phyloP scores from a whole-genome alignment of 2,113 vertebrate genomes.

The Fregetta grallaria region DNA sequence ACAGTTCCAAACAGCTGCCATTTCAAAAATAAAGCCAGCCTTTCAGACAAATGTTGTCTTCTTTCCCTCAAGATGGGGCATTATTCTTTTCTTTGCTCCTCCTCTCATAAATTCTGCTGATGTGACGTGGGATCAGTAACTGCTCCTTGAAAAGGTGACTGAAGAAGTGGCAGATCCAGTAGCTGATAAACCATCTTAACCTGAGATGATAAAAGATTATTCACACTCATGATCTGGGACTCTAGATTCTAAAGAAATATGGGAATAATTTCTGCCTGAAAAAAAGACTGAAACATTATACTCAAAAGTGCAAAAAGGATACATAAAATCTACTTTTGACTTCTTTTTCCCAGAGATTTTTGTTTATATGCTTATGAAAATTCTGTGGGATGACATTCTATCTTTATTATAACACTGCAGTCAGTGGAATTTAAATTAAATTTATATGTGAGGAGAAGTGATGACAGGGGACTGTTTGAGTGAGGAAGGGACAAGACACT shows the following conservation, averaged over 20 bases:
- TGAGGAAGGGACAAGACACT: neutral
- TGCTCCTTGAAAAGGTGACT: neutral
- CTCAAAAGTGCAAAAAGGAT: neutral
- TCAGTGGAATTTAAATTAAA: neutral
- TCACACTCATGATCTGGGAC: neutral
- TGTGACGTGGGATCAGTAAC: neutral
- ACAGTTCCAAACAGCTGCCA: constrained; percentile 36
- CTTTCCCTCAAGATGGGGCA: neutral
- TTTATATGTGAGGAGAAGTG: neutral
- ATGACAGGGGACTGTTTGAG: neutral
- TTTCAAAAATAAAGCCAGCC: constrained; percentile 25
- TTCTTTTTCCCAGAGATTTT: neutral
- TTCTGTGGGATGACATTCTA: neutral
- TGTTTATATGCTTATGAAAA: neutral
- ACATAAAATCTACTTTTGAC: neutral
- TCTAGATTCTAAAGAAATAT: neutral
- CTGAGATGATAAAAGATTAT: neutral
- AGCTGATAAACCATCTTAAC: constrained; percentile 39
- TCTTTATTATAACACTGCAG: neutral
- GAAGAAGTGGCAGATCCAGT: constrained; percentile 19
- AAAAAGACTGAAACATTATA: neutral
- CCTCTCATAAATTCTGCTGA: neutral
- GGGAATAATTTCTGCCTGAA: neutral
- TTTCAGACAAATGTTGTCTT: neutral
- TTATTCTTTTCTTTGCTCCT: neutral